A percentile compares a stretch with the other conserved stretches of the same genome.
phyloP scores from a whole-genome alignment of 2,797 vertebrate genomes.

The Steatocranus sp. region DNA sequence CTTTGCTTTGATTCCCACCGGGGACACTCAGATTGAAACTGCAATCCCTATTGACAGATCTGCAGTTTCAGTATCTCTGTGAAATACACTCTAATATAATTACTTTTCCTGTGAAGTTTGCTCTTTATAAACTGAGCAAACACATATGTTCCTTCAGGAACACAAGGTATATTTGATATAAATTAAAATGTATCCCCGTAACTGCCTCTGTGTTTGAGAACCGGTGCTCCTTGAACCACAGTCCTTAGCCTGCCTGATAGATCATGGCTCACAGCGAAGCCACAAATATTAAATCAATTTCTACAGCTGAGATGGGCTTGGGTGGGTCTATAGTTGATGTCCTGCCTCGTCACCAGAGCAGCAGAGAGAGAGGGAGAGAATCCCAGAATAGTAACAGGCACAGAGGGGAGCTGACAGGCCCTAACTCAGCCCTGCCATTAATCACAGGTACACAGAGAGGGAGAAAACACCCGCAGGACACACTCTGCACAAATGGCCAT shows the following conservation, averaged over 20 bases:
- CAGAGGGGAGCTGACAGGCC: slow-evolving; percentile 65
- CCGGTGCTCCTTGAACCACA: not conserved
- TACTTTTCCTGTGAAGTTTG: not conserved
- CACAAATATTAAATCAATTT: slow-evolving; percentile 49
- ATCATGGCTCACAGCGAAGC: slow-evolving; percentile 29
- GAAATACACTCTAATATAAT: slow-evolving; percentile 3
- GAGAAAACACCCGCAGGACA: slow-evolving; percentile 65
- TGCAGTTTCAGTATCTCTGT: not conserved
- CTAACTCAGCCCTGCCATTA: slow-evolving; percentile 71
- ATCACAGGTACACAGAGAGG: slow-evolving; percentile 71
- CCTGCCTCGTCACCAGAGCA: slow-evolving; percentile 57
- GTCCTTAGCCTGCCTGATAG: slow-evolving; percentile 1
- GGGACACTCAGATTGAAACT: slow-evolving; percentile 8
- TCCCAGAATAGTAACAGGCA: slow-evolving; percentile 69
- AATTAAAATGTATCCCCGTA: slow-evolving; percentile 19
- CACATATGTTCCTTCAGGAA: not conserved
- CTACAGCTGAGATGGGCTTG: slow-evolving; percentile 40
- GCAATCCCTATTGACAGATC: slow-evolving; percentile 11
- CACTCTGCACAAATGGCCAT: slow-evolving; percentile 51
- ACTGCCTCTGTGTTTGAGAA: slow-evolving; percentile 9
- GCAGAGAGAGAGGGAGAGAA: slow-evolving; percentile 36
- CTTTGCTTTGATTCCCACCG: slow-evolving; percentile 15
- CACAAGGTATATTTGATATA: not conserved
- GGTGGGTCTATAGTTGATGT: slow-evolving; percentile 56
- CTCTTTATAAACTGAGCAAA: slow-evolving; percentile 19